Conservation (phyloP, 2,797 vertebrate genomes). For the Alca torda region DNA sequence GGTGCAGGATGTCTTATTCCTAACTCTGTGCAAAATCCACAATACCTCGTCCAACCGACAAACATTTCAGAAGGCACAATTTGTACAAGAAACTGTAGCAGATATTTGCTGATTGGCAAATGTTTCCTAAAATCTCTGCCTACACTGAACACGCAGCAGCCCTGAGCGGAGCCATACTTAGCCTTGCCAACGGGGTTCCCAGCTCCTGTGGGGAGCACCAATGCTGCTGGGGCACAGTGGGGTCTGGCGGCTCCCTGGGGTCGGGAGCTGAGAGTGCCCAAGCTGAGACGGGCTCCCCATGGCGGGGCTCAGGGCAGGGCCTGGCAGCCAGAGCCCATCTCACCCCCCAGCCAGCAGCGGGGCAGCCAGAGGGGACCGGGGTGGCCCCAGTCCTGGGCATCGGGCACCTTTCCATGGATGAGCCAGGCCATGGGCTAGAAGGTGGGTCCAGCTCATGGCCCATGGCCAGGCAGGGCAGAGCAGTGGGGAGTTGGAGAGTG, state of each 20-base stretch:
- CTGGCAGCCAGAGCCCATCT: not conserved
- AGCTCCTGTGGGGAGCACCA: not conserved
- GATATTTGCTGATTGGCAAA: not conserved
- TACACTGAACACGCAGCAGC: not conserved
- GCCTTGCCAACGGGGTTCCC: not conserved
- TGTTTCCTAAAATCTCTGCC: not conserved
- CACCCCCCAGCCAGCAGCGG: accelerated
- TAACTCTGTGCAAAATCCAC: not conserved
- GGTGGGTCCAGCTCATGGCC: not conserved
- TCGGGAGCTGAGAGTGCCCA: accelerated
- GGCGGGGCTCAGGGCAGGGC: not conserved
- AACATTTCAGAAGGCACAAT: not conserved
- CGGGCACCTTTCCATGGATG: not conserved
- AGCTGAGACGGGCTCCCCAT: not conserved
- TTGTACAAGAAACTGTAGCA: not conserved
- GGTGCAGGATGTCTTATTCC: not conserved
- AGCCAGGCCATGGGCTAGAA: accelerated
- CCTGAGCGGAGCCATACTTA: not conserved
- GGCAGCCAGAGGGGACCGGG: accelerated
- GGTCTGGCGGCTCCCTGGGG: not conserved
- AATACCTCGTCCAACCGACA: not conserved
- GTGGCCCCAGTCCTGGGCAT: not conserved
- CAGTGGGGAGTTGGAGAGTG: accelerated
- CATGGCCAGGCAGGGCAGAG: not conserved
- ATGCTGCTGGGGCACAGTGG: accelerated